phyloP scores from a whole-genome alignment of 1,140 invertebrate genomes.

The Gryon sp. region DNA sequence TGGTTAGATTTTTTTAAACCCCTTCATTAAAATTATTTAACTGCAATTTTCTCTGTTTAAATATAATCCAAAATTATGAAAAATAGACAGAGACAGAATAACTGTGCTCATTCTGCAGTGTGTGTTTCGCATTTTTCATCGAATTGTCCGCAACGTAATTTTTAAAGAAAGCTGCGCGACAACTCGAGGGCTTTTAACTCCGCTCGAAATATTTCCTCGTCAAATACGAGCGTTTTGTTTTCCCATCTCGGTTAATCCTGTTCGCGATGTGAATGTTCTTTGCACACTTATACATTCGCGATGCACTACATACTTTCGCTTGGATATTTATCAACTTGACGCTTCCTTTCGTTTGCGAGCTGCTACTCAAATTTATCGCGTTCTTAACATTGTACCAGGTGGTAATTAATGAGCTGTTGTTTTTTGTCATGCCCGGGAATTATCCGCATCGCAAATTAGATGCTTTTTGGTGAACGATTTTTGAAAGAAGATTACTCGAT shows the following conservation, averaged over 20 bases:
- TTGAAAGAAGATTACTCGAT: conserved; percentile 17
- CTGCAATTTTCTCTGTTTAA: too few species aligned
- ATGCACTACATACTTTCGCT: conserved; percentile 11
- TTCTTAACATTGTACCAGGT: conserved; percentile 49
- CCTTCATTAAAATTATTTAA: too few species aligned
- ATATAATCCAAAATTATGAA: too few species aligned
- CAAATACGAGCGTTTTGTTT: conserved; percentile 55
- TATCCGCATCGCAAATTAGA: conserved; percentile 34
- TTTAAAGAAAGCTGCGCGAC: conserved; percentile 23
- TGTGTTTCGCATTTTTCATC: conserved; percentile 37
- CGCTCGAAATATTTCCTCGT: conserved; percentile 57
- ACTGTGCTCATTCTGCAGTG: conserved; percentile 31
- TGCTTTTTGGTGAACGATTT: conserved; percentile 16
- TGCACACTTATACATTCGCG: too few species aligned
- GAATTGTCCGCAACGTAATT: conserved; percentile 42
- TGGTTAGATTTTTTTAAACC: too few species aligned
- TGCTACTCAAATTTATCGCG: conserved; percentile 49
- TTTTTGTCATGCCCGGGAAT: conserved; percentile 30
- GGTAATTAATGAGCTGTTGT: conserved; percentile 45
- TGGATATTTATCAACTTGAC: conserved; percentile 45
- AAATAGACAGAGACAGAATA: conserved; percentile 32
- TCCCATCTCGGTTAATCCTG: conserved; percentile 50
- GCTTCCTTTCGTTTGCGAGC: conserved; percentile 29
- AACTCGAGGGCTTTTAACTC: conserved; percentile 40
- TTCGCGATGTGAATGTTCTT: conserved; percentile 29